A percentile compares a stretch with the other conserved stretches of the same genome.
Conservation (phyloP, 2,113 vertebrate species). For the Hemiscyllium ocellatum region DNA sequence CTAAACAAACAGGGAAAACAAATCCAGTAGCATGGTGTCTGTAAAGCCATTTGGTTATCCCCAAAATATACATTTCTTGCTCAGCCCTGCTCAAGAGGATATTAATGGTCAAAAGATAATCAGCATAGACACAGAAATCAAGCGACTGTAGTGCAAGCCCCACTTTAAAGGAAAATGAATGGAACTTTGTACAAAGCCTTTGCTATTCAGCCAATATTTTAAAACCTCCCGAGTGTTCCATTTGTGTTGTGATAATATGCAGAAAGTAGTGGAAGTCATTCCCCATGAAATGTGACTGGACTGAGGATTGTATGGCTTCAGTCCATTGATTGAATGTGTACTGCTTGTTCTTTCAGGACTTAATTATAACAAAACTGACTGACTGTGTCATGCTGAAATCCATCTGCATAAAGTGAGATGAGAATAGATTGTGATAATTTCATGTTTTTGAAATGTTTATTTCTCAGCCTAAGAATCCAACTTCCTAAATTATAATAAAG, state of each 20-base stretch:
- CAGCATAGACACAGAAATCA: background rate
- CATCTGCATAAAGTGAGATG: conserved; percentile 5
- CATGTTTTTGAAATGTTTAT: background rate
- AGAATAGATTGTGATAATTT: background rate
- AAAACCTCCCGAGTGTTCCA: background rate
- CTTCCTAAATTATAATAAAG: background rate
- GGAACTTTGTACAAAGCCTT: background rate
- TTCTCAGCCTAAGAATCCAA: background rate
- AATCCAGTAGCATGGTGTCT: background rate
- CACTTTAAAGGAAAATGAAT: background rate
- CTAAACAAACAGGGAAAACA: background rate
- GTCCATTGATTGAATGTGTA: conserved; percentile 16
- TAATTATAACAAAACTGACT: conserved; percentile 23
- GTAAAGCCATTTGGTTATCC: background rate
- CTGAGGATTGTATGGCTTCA: conserved; percentile 16
- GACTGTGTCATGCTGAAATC: conserved; percentile 17
- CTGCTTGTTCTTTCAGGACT: conserved; percentile 10
- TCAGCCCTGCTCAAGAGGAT: background rate
- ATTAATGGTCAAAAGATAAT: background rate
- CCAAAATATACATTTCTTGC: background rate
- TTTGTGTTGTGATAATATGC: conserved; percentile 28
- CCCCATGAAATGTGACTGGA: conserved; percentile 16
- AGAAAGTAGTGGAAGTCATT: conserved; percentile 28
- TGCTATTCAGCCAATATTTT: background rate
- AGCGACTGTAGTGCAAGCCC: background rate